Conservation (phyloP, 2,888 invertebrate species). For the Leptinotarsa haldemani region DNA sequence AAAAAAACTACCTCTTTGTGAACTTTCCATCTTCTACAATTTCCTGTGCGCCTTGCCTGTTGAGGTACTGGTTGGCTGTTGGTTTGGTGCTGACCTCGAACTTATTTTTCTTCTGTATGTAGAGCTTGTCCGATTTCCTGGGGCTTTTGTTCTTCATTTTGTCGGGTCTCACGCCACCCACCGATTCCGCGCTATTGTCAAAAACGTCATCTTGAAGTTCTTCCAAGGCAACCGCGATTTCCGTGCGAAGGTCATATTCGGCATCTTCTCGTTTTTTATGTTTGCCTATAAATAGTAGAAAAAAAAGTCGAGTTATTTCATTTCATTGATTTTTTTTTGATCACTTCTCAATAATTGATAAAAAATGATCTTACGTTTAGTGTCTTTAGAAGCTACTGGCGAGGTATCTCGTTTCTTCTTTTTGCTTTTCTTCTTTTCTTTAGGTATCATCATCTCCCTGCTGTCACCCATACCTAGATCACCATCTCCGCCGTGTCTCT, state of each 20-base stretch:
- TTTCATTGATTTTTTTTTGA: too few relatives aligned
- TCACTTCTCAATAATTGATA: neutral
- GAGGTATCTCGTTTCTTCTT: conserved; percentile 62
- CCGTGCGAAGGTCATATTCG: conserved; percentile 62
- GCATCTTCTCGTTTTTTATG: conserved; percentile 62
- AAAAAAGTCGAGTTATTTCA: neutral
- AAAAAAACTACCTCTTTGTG: conserved; percentile 47
- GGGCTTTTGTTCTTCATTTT: conserved; percentile 60
- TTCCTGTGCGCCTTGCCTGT: conserved; percentile 44
- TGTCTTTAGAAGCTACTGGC: conserved; percentile 49
- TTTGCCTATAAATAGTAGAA: conserved; percentile 25
- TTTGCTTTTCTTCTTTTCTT: conserved; percentile 64
- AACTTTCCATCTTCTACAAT: conserved; percentile 50
- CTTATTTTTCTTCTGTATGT: conserved; percentile 64
- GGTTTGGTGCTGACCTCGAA: conserved; percentile 59
- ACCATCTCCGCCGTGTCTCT: conserved; percentile 59
- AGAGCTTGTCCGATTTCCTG: conserved; percentile 61
- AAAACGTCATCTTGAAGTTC: conserved; percentile 67
- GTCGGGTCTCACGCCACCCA: conserved; percentile 51
- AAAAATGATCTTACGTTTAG: conserved; percentile 55
- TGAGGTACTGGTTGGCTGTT: conserved; percentile 18
- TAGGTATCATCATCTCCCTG: conserved; percentile 66
- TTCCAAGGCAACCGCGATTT: conserved; percentile 64
- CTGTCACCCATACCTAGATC: conserved; percentile 61
- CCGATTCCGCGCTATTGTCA: conserved; percentile 60